These are phyloP conservation scores for Brienomyrus brachyistius DNA, from an alignment of 2,113 vertebrate genomes.

Conservation along the genomic window DNA sequence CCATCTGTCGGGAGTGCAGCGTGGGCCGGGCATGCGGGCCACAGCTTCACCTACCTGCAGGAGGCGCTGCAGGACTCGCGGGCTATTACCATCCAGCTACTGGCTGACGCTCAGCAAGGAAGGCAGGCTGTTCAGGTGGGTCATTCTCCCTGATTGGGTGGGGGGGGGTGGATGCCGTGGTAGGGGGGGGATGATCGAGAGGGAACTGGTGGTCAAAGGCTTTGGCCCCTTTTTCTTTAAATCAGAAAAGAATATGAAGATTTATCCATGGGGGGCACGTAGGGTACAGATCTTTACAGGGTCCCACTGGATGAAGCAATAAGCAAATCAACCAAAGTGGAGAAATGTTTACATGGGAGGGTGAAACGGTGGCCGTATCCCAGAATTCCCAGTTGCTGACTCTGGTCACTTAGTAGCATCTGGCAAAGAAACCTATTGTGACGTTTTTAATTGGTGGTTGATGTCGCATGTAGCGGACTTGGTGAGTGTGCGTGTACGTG, in stretches of 20 bases:
- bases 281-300: background rate
- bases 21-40: constrained; percentile 84
- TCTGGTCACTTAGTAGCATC: background rate
- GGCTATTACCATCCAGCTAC: constrained; percentile 88
- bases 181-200: background rate
- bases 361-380: background rate
- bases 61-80: constrained; percentile 91
- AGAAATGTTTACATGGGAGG: background rate
- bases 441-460: background rate
- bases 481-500: background rate
- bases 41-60: constrained; percentile 93
- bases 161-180: background rate
- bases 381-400: background rate
- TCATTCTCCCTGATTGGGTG: background rate
- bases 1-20: constrained; percentile 94
- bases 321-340: background rate
- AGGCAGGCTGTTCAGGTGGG: constrained; percentile 92
- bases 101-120: constrained; percentile 92
- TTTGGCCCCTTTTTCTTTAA: background rate
- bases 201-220: background rate
- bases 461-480: background rate
- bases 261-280: background rate
- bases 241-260: background rate
- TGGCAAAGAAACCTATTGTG: background rate
- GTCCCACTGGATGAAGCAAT: background rate